These are phyloP conservation scores for Spicauda simplicius DNA, from an alignment of 2,888 invertebrate genomes.

Conservation along the genomic window DNA sequence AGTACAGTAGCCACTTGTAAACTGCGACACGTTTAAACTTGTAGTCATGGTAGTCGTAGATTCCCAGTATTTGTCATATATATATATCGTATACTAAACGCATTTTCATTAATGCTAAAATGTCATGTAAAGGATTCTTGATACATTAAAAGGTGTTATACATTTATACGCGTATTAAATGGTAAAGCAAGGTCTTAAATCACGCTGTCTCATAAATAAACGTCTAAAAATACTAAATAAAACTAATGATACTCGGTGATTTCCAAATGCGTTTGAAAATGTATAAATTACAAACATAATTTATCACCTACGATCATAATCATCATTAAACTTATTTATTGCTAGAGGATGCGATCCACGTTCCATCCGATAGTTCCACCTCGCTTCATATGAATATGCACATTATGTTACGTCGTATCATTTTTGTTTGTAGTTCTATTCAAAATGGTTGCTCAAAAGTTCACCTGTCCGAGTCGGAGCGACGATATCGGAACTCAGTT, in stretches of 20 bases:
- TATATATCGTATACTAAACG: slow-evolving; percentile 44
- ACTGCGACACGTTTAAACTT: neutral
- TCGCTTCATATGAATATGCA: slow-evolving; percentile 77
- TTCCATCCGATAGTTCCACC: slow-evolving; percentile 41
- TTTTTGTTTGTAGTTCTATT: slow-evolving; percentile 85
- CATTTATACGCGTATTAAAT: slow-evolving; percentile 38
- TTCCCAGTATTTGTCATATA: neutral
- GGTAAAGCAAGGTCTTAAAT: too few relatives aligned
- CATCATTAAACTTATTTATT: slow-evolving; percentile 10
- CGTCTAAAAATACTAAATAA: slow-evolving; percentile 13
- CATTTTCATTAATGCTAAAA: slow-evolving; percentile 55
- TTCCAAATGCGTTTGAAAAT: slow-evolving; percentile 11
- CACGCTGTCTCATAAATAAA: too few relatives aligned
- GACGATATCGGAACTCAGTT: slow-evolving; percentile 79
- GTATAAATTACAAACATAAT: slow-evolving; percentile 8
- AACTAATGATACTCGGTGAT: neutral
- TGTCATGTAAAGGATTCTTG: slow-evolving; percentile 40
- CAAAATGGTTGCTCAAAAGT: slow-evolving; percentile 84
- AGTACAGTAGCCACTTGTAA: slow-evolving; percentile 8
- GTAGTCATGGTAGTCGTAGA: neutral
- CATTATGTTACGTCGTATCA: slow-evolving; percentile 84
- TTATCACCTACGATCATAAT: slow-evolving; percentile 29
- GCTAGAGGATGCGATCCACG: slow-evolving; percentile 8
- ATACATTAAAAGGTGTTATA: slow-evolving; percentile 35
- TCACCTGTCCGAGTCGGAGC: slow-evolving; percentile 81